These are phyloP conservation scores for Acanthopleura granulata DNA, from an alignment of 2,888 invertebrate genomes.

Conservation along the genomic window DNA sequence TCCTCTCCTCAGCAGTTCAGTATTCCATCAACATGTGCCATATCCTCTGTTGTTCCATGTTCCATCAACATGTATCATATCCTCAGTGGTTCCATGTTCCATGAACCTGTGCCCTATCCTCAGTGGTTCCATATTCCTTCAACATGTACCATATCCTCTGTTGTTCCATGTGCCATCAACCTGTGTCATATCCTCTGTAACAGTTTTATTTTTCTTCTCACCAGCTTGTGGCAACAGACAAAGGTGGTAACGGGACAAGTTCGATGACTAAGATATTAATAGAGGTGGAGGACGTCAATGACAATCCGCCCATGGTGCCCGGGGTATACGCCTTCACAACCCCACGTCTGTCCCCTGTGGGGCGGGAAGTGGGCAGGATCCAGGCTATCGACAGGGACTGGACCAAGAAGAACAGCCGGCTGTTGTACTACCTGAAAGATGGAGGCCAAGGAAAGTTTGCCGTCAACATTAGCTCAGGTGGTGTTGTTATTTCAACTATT, in stretches of 20 bases:
- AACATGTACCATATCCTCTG: no score
- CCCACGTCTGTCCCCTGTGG: constrained; percentile 12
- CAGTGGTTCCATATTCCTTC: no score
- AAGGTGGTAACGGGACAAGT: constrained; percentile 29
- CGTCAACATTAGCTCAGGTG: constrained; percentile 21
- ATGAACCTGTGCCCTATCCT: no score
- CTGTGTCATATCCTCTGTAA: not conserved
- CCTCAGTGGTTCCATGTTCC: no score
- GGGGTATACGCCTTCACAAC: constrained; percentile 22
- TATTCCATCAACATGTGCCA: no score
- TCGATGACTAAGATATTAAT: constrained; percentile 29
- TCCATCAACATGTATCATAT: no score
- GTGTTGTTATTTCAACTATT: not conserved
- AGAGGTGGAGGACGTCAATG: constrained; percentile 30
- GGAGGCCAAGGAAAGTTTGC: constrained; percentile 27
- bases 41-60: no score
- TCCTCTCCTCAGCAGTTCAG: no score
- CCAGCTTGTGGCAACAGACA: constrained; percentile 34
- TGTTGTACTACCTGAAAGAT: constrained; percentile 25
- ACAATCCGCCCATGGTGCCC: constrained; percentile 31
- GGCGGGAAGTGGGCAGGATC: constrained; percentile 21
- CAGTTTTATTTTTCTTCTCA: not conserved
- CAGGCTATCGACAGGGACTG: constrained; percentile 24
- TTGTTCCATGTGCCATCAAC: no score
- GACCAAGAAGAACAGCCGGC: constrained; percentile 25